Evolutionary conservation across 2,888 invertebrate genomes (phyloP), one percentile per base, ranked within the genome.

Genomic region (Acrocyrtus sp.): DNA sequence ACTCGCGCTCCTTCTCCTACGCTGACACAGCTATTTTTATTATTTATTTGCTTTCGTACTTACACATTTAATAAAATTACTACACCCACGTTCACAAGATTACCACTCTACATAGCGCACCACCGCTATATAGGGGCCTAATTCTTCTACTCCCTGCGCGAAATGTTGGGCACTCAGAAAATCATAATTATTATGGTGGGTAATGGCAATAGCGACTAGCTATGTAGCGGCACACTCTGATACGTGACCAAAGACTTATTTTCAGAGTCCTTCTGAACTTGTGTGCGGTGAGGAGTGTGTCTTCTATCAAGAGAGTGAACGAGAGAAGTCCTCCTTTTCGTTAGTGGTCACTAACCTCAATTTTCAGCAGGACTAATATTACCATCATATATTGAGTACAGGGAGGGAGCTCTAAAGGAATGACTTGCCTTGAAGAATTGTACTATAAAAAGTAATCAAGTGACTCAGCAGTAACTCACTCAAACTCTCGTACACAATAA

Each of bases 311-410:
- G n/a, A n/a, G n/a, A n/a, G n/a, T n/a, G n/a, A n/a, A n/a, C n/a
- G n/a, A n/a, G n/a, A n/a, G n/a, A n/a, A n/a, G n/a, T n/a, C n/a
- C 34, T 34, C 34, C 34, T 34, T 5, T 12, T 34, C 22, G 10
- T 21, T 48, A n/a, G 21, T 48, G 48, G 48, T 48, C 48, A 48
- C 48, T 48, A 48, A 48, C 48, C 48, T 21, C 48, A 48, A 45
- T 45, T n/a, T 21, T 21, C 12, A 48, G 45, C 45, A n/a, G 12
- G 39, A 39, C 6, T 6, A 39, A 12, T 39, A 39, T 10, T 45
- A 6, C 47, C 17, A n/a, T n/a, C n/a, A n/a, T n/a, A n/a, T n/a
- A n/a, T n/a, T n/a, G n/a, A n/a, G n/a, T n/a, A n/a, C n/a, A n/a
- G n/a, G n/a, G n/a, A n/a, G n/a, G n/a, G n/a, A n/a, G 34, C 34